These are phyloP conservation scores for Cancer borealis DNA, from an alignment of 2,888 invertebrate genomes.

Conservation along the genomic window DNA sequence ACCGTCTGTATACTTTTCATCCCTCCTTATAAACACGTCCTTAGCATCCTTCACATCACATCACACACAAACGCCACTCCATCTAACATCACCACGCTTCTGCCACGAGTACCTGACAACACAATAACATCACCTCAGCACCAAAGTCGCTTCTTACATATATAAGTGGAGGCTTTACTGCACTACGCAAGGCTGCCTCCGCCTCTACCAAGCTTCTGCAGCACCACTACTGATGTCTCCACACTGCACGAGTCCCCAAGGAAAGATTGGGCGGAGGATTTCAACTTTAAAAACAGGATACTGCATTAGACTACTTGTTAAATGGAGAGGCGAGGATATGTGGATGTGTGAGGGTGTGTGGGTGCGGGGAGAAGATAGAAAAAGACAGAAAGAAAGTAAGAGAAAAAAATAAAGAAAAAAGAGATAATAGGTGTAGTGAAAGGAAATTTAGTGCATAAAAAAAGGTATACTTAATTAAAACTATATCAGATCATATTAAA, in stretches of 20 bases:
- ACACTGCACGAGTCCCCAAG: conserved; percentile 1
- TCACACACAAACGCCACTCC: background rate
- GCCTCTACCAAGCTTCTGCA: background rate
- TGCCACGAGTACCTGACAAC: background rate
- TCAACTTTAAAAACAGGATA: conserved; percentile 20
- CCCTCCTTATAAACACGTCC: too few species aligned
- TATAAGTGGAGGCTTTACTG: background rate
- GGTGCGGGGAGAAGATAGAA: background rate
- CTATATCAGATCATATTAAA: background rate
- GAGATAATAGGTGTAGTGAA: too few species aligned
- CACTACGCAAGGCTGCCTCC: background rate
- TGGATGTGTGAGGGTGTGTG: background rate
- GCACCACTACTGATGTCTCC: background rate
- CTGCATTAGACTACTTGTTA: background rate
- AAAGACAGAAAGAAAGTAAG: conserved; percentile 9
- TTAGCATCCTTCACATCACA: background rate
- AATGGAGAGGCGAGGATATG: background rate
- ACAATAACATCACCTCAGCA: background rate
- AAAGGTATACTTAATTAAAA: background rate
- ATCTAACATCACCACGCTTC: background rate
- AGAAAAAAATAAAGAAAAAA: background rate
- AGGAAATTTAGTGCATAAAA: background rate
- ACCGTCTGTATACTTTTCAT: too few species aligned
- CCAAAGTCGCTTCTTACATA: background rate
- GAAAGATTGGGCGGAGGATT: background rate